A percentile compares a stretch with the other conserved stretches of the same genome.
Evolutionary conservation across 2,113 vertebrate species (phyloP).

Genomic region (Cyanocitta stelleri): DNA sequence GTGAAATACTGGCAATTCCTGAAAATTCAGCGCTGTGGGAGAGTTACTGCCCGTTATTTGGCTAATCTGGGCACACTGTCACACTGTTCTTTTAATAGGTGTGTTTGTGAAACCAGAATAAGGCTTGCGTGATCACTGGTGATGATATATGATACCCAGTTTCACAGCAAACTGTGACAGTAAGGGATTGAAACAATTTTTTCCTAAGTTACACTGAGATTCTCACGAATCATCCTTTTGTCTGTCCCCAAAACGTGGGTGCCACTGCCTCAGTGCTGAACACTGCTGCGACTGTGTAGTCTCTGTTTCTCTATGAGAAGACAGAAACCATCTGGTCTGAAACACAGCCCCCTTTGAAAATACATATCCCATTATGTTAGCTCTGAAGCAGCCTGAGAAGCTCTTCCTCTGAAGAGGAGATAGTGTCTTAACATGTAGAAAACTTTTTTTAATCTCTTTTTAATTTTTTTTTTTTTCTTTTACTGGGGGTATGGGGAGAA

Average conservation of each 20-base stretch:
- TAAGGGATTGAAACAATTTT: slow-evolving; percentile 29
- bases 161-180: slow-evolving; percentile 62
- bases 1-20: neutral
- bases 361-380: slow-evolving; percentile 76
- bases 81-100: slow-evolving; percentile 39
- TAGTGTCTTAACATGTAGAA: slow-evolving; percentile 54
- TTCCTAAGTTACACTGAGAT: slow-evolving; percentile 60
- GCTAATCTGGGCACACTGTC: slow-evolving; percentile 3
- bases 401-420: slow-evolving; percentile 61
- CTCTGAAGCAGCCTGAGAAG: slow-evolving; percentile 65
- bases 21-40: slow-evolving; percentile 5
- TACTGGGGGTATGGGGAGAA: neutral
- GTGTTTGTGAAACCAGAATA: slow-evolving; percentile 43
- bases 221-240: slow-evolving; percentile 75
- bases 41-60: neutral
- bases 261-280: slow-evolving; percentile 70
- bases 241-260: slow-evolving; percentile 77
- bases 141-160: slow-evolving; percentile 40
- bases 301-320: slow-evolving; percentile 70
- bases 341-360: slow-evolving; percentile 79
- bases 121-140: slow-evolving; percentile 46
- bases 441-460: neutral
- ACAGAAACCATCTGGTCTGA: slow-evolving; percentile 80
- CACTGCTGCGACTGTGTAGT: slow-evolving; percentile 76
- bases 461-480: neutral